Percentiles rank a stretch among this genome's conserved stretches.
Evolutionary conservation across 2,888 invertebrate genomes (phyloP).

Genomic region (Thecophora atra): DNA sequence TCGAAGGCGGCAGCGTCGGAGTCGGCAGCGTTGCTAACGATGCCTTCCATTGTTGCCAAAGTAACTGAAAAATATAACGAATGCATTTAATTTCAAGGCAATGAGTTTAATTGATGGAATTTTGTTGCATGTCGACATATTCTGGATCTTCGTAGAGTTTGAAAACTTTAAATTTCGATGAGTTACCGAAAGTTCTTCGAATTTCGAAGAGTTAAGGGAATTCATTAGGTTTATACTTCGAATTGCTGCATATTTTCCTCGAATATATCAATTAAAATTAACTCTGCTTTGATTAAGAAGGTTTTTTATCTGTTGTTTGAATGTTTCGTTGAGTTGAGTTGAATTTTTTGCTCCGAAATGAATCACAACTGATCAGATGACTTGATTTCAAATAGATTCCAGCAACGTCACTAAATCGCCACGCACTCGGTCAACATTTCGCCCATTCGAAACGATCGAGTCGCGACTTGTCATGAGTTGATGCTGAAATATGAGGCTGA

Average conservation of each 20-base stretch:
- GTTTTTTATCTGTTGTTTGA: neutral
- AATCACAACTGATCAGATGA: neutral
- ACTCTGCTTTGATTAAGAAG: neutral
- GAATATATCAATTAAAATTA: neutral
- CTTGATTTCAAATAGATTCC: neutral
- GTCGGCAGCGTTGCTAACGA: too few species aligned
- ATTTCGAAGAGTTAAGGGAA: too few species aligned
- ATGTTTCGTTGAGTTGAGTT: neutral
- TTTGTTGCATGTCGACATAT: too few species aligned
- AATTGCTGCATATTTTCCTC: too few species aligned
- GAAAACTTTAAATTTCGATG: too few species aligned
- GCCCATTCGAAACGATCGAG: conserved; percentile 4
- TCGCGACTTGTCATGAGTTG: conserved; percentile 21
- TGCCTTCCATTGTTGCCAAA: too few species aligned
- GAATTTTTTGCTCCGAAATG: conserved; percentile 1
- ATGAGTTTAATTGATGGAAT: too few species aligned
- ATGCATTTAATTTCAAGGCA: too few species aligned
- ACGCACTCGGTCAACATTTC: neutral
- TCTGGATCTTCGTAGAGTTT: neutral
- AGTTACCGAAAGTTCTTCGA: too few species aligned
- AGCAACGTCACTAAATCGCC: neutral
- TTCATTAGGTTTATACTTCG: too few species aligned
- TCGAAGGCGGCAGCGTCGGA: too few species aligned
- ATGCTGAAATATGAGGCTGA: conserved; percentile 31
- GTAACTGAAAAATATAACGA: too few species aligned